These are phyloP conservation scores for Athene noctua DNA, from an alignment of 2,113 vertebrate genomes.

Conservation along the genomic window DNA sequence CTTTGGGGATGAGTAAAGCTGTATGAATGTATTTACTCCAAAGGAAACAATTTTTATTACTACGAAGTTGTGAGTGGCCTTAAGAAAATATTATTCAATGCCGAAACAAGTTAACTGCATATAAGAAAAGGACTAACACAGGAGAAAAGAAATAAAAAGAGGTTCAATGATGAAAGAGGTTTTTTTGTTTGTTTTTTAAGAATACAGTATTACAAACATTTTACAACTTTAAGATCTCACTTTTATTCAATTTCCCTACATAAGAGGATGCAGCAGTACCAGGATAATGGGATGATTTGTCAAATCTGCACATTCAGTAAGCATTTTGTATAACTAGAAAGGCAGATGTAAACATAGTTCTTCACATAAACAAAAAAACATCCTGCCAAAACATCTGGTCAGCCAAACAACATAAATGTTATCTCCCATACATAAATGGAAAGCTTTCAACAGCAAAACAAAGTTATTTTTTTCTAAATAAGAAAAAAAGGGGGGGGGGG, in stretches of 20 bases:
- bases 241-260: neutral
- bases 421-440: neutral
- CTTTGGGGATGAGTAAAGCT: neutral
- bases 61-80: neutral
- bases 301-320: neutral
- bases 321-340: neutral
- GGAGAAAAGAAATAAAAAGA: neutral
- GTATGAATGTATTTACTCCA: neutral
- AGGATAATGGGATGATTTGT: neutral
- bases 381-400: neutral
- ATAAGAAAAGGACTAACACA: neutral
- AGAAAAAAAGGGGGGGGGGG: too few species aligned
- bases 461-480: neutral
- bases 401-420: neutral
- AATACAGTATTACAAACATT: neutral
- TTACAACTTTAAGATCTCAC: neutral
- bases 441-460: neutral
- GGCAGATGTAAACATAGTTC: neutral
- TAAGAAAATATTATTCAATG: neutral
- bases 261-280: neutral
- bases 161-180: neutral
- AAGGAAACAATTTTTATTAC: neutral
- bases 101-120: neutral
- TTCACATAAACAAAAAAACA: neutral
- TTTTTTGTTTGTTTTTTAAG: neutral